Percentiles rank a stretch among this genome's conserved stretches.
phyloP scores from a whole-genome alignment of 2,888 invertebrate genomes.

The Lycaena phlaeas region DNA sequence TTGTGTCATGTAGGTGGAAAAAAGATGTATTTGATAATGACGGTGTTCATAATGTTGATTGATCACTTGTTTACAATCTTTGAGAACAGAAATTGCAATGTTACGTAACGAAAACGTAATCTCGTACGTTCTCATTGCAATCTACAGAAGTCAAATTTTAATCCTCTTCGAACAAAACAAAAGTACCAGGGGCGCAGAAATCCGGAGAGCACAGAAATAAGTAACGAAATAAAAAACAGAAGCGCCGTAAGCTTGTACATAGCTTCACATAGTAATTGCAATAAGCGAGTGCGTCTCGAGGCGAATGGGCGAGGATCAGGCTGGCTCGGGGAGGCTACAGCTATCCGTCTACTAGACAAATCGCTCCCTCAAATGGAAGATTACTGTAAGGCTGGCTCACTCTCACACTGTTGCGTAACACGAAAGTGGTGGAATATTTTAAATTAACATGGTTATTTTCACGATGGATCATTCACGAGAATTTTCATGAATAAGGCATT shows the following conservation, averaged over 20 bases:
- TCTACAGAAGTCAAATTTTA: no score
- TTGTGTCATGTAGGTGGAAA: no score
- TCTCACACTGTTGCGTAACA: constrained; percentile 19
- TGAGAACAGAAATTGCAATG: no score
- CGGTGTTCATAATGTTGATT: no score
- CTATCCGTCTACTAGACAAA: constrained; percentile 58
- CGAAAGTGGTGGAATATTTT: background rate
- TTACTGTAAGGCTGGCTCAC: constrained; percentile 36
- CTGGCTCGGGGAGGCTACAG: constrained; percentile 25
- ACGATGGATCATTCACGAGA: constrained; percentile 8
- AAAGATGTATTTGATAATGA: no score
- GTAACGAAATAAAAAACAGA: constrained; percentile 12
- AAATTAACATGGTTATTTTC: constrained; percentile 11
- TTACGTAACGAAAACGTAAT: no score
- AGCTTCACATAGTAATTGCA: constrained; percentile 19
- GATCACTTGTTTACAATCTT: no score
- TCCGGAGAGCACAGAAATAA: constrained; percentile 3
- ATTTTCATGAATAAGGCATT: no score
- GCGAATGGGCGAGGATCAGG: constrained; percentile 24
- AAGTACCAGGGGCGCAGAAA: constrained; percentile 1
- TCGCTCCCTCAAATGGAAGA: constrained; percentile 60
- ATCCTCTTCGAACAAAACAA: no score
- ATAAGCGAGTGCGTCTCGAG: constrained; percentile 22
- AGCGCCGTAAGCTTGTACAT: constrained; percentile 12
- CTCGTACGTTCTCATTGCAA: no score